Conservation (phyloP, 2,888 invertebrate genomes). For the Metacarcinus magister region DNA sequence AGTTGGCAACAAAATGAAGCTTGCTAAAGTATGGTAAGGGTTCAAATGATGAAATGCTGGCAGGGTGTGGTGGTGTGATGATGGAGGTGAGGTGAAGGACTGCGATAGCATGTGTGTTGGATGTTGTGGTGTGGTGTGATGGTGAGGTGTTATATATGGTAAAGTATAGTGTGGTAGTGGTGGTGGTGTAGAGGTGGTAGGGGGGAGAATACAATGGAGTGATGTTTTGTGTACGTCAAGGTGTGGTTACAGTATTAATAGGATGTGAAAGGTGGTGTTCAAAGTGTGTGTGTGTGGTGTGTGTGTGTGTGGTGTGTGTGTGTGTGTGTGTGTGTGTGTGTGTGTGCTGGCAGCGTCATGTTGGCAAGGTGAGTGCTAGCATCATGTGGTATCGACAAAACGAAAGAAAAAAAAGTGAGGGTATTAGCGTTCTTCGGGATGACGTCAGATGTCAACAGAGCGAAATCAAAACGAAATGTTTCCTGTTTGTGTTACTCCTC, state of each 20-base stretch:
- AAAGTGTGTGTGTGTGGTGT: background rate
- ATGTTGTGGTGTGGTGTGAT: background rate
- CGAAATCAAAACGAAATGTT: background rate
- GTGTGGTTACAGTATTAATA: background rate
- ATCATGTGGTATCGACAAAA: constrained; percentile 5
- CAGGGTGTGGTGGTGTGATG: background rate
- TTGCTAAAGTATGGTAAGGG: background rate
- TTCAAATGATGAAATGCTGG: background rate
- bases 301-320: constrained; percentile 41
- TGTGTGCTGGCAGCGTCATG: background rate
- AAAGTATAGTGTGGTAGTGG: background rate
- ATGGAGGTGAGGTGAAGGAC: background rate
- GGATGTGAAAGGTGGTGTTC: background rate
- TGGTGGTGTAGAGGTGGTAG: background rate
- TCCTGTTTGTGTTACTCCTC: background rate
- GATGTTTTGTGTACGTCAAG: background rate
- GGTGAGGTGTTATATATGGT: background rate
- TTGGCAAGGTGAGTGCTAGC: background rate
- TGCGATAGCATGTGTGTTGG: background rate
- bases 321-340: constrained; percentile 32
- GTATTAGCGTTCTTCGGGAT: background rate
- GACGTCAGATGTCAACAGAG: background rate
- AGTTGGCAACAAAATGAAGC: background rate
- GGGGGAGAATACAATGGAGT: background rate
- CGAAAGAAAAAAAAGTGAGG: background rate